Evolutionary conservation across 2,113 vertebrate species (phyloP).

Genomic region (Hydrolagus affinis): DNA sequence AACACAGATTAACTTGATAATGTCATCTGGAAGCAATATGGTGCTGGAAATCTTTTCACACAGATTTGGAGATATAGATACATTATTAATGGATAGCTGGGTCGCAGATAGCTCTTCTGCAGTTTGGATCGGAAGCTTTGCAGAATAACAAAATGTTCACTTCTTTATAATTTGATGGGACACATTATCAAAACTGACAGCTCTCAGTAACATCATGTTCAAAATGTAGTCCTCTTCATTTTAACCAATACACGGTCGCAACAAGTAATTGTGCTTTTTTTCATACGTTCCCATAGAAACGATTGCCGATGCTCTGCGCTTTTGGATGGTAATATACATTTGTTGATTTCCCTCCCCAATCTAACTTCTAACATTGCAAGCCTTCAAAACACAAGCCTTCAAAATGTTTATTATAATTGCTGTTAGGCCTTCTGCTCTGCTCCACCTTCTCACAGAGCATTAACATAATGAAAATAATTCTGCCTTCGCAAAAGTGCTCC

Average conservation of each 20-base stretch:
- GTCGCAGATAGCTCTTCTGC: neutral
- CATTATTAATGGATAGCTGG: neutral
- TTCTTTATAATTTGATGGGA: conserved; percentile 25
- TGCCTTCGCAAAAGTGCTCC: neutral
- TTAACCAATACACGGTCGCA: neutral
- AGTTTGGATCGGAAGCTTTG: neutral
- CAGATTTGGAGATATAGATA: neutral
- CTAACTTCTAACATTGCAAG: neutral
- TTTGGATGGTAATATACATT: neutral
- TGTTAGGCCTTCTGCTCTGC: neutral
- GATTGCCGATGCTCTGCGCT: neutral
- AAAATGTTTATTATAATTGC: neutral
- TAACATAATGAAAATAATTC: neutral
- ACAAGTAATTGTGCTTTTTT: conserved; percentile 1
- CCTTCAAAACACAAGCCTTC: neutral
- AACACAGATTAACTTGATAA: neutral
- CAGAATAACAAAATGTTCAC: conserved; percentile 19
- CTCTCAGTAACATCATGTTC: conserved; percentile 13
- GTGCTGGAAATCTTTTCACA: neutral
- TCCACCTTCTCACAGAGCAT: too few species aligned
- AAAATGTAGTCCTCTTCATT: neutral
- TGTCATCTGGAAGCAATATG: neutral
- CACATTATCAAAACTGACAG: neutral
- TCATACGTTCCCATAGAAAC: conserved; percentile 28
- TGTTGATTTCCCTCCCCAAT: neutral